Percentiles rank a stretch among this genome's conserved stretches.
phyloP scores from a whole-genome alignment of 2,797 vertebrate genomes.

The Micrastur ruficollis region DNA sequence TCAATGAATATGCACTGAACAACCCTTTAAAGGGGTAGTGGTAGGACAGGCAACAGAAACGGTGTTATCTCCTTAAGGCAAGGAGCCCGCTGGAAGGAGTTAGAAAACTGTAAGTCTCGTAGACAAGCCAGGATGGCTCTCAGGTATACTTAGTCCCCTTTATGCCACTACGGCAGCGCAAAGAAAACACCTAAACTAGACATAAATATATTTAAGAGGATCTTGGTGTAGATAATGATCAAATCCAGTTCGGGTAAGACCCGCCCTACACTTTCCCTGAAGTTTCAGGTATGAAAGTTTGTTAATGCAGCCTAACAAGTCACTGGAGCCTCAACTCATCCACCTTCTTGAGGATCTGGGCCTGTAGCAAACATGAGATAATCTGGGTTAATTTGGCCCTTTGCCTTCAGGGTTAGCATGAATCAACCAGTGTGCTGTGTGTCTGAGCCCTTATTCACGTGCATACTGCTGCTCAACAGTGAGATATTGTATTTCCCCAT shows the following conservation, averaged over 20 bases:
- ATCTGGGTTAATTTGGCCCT: not conserved
- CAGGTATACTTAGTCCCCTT: not conserved
- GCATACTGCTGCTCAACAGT: not conserved
- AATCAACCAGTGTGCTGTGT: not conserved
- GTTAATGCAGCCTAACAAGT: not conserved
- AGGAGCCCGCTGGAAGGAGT: not conserved
- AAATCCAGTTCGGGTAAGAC: not conserved
- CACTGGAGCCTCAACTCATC: not conserved
- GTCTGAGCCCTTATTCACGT: not conserved
- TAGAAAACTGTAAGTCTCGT: not conserved
- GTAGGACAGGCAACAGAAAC: not conserved
- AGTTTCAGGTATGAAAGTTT: not conserved
- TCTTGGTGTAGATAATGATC: not conserved
- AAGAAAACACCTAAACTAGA: not conserved
- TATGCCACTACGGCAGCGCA: not conserved
- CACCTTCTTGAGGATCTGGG: not conserved
- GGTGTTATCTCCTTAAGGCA: not conserved
- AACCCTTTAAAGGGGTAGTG: not conserved
- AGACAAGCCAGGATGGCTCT: not conserved
- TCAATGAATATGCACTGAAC: not conserved
- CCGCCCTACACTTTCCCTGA: accelerated
- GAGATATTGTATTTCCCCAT: not conserved
- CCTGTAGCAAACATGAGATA: not conserved
- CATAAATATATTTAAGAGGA: not conserved
- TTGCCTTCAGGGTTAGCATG: not conserved